Conservation (phyloP, 2,888 invertebrate genomes). For the Peribatodes rhomboidaria region DNA sequence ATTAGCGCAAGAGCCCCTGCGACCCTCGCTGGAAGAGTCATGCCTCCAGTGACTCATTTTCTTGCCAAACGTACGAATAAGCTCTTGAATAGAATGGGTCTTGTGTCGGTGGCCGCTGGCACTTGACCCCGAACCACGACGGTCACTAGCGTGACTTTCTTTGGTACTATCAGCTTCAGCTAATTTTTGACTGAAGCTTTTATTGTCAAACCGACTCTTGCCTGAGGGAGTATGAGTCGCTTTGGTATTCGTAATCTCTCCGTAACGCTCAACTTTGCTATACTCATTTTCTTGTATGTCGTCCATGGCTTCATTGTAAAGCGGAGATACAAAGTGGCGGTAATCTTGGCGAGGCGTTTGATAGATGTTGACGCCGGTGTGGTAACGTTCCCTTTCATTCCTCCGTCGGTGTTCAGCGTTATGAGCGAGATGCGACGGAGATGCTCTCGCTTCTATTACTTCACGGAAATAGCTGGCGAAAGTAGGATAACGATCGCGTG, state of each 20-base stretch:
- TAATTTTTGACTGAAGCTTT: conserved; percentile 78
- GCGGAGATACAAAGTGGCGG: conserved; percentile 79
- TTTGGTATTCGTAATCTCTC: conserved; percentile 78
- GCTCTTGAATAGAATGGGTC: conserved; percentile 91
- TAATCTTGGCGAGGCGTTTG: conserved; percentile 71
- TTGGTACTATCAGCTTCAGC: conserved; percentile 62
- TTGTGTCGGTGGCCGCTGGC: conserved; percentile 78
- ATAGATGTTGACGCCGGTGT: conserved; percentile 65
- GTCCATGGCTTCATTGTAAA: conserved; percentile 80
- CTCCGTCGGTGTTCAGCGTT: conserved; percentile 66
- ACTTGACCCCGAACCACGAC: conserved; percentile 75
- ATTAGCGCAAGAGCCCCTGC: conserved; percentile 75
- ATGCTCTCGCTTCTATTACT: conserved; percentile 66
- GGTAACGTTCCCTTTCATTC: conserved; percentile 71
- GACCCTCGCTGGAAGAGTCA: conserved; percentile 80
- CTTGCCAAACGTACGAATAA: conserved; percentile 91
- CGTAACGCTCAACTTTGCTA: conserved; percentile 81
- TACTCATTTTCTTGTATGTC: conserved; percentile 83
- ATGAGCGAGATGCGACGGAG: conserved; percentile 63
- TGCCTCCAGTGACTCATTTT: conserved; percentile 91
- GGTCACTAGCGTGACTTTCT: conserved; percentile 61
- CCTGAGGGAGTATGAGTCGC: conserved; percentile 61
- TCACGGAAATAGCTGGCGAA: conserved; percentile 82
- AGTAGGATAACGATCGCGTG: conserved; percentile 76
- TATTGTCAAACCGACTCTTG: conserved; percentile 73